phyloP scores from a whole-genome alignment of 1,140 invertebrate genomes.

The Drosophila ananassae region DNA sequence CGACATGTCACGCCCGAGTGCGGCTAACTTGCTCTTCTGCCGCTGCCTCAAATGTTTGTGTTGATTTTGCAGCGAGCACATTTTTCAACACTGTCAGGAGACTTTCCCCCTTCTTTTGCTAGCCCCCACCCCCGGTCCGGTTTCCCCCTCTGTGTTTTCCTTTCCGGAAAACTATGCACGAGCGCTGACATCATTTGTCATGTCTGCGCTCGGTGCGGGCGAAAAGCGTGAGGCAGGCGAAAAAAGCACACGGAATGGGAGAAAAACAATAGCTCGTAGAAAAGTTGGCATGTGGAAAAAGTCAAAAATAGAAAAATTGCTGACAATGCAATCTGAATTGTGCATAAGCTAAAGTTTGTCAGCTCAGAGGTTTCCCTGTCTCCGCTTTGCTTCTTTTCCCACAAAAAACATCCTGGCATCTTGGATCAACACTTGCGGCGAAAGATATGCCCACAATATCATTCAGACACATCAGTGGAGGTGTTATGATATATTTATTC shows the following conservation, averaged over 20 bases:
- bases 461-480: slow-evolving; percentile 39
- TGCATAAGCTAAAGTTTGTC: slow-evolving; percentile 68
- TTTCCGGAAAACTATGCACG: slow-evolving; percentile 56
- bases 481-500: slow-evolving; percentile 24
- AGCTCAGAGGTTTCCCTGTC: slow-evolving; percentile 8
- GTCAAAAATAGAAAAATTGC: slow-evolving; percentile 65
- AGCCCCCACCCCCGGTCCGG: slow-evolving; percentile 1
- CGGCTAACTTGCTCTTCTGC: slow-evolving; percentile 32
- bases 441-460: slow-evolving; percentile 28
- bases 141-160: slow-evolving; percentile 17
- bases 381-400: not conserved
- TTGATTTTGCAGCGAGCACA: slow-evolving; percentile 49
- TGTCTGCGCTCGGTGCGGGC: slow-evolving; percentile 41
- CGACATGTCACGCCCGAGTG: slow-evolving; percentile 48
- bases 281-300: slow-evolving; percentile 75
- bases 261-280: slow-evolving; percentile 67
- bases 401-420: slow-evolving; percentile 32
- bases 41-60: slow-evolving; percentile 47
- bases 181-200: slow-evolving; percentile 74
- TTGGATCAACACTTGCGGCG: slow-evolving; percentile 53
- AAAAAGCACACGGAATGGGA: slow-evolving; percentile 12
- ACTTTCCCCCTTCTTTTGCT: not conserved
- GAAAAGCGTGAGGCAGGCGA: slow-evolving; percentile 20
- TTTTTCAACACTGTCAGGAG: slow-evolving; percentile 57
- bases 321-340: slow-evolving; percentile 70